Percentiles rank a stretch among this genome's conserved stretches.
phyloP scores from a whole-genome alignment of 2,113 vertebrate species.

The Nymphicus hollandicus region DNA sequence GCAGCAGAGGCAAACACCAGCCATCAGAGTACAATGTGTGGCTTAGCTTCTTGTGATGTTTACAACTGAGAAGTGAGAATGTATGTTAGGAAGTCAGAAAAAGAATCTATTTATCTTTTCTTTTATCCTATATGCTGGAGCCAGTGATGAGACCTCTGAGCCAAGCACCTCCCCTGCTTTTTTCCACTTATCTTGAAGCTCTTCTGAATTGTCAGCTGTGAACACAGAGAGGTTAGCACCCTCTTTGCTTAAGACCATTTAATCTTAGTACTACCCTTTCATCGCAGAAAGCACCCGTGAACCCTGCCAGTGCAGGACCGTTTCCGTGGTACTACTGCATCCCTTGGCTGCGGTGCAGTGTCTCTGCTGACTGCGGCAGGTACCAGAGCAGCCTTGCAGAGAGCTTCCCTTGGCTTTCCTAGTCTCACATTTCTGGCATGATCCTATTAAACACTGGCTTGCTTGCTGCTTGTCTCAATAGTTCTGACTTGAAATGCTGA shows the following conservation, averaged over 20 bases:
- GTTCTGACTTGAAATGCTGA: conserved; percentile 15
- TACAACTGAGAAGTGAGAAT: not conserved
- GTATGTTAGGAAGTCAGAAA: not conserved
- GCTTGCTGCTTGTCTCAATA: not conserved
- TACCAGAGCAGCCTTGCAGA: not conserved
- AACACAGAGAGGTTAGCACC: conserved; percentile 44
- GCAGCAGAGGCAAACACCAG: not conserved
- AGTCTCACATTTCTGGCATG: not conserved
- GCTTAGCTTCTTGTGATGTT: not conserved
- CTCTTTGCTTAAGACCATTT: conserved; percentile 53
- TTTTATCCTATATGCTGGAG: not conserved
- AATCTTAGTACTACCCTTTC: conserved; percentile 44
- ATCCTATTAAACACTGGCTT: not conserved
- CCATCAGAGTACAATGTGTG: not conserved
- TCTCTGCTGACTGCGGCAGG: not conserved
- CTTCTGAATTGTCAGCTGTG: conserved; percentile 45
- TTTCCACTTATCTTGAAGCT: conserved; percentile 42
- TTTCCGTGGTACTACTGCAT: not conserved
- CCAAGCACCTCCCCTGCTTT: not conserved
- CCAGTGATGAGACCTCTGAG: not conserved
- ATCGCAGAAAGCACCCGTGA: not conserved
- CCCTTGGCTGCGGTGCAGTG: not conserved
- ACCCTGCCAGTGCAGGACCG: not conserved
- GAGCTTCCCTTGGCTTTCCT: not conserved
- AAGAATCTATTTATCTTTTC: not conserved